Evolutionary conservation across 1,140 invertebrate genomes (phyloP), one percentile per base, ranked within the genome.

Genomic region (Leptopilina clavipes): DNA sequence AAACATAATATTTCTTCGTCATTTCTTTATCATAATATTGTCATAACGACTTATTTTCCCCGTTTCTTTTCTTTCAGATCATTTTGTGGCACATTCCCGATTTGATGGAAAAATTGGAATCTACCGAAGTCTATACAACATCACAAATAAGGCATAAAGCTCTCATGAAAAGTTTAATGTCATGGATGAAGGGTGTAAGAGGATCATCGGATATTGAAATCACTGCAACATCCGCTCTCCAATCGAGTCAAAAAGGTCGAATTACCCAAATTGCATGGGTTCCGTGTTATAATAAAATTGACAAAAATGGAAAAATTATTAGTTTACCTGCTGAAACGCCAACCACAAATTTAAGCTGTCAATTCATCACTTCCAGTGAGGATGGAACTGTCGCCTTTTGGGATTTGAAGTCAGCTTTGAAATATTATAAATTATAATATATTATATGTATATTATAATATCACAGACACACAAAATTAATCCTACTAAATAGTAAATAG

Each of bases 11-110:
- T 14, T 65, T 65, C 10, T 25, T 59, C 0, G 0, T 59, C 56
- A 11, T 1, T 2, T 10, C 5, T 31, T 14, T 31, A 31, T 40
- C 52, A 52, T 52, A 52, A 52, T 52, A 52, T 52, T 52, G 8
- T 8, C 48, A 7, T 1, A n/a, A 52, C 14, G 12, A 7, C 48
- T 52, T 5, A 31, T 31, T 31, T 52, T 52, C n/a, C n/a, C n/a
- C n/a, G n/a, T 52, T 8, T 9, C 37, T 40, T 40, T 40, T 40
- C 37, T 8, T 40, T 9, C 22, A 94, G 90, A 87, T 95, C 17
- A 89, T 94, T 22, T 78, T 96, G 18, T 96, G 95, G 95, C 94
- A 96, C 85, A 90, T 96, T 45, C 92, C 91, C 7, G 93, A 93
- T 72, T 93, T 93, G 82, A 90, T 95, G 65, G 92, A 94, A 79